Evolutionary conservation across 2,797 vertebrate species (phyloP), one percentile per base, ranked within the genome.

Genomic region (Notoglanidium macrostoma): DNA sequence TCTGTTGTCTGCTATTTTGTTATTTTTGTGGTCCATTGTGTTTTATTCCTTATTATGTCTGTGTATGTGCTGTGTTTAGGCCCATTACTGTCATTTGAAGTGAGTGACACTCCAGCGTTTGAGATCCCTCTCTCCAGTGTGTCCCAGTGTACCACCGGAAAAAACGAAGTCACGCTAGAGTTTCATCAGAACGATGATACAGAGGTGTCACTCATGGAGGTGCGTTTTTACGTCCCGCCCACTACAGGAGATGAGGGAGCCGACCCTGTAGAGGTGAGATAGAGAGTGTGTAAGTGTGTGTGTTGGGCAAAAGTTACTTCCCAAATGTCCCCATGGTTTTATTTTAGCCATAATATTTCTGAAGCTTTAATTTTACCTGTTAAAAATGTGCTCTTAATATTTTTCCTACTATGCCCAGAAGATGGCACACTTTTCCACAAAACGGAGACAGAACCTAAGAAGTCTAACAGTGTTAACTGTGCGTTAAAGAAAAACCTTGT

Each of bases 181-280:
- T 99, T 99, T 93, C 98, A 99, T 93, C 98, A 99, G 95, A 99
- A 98, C 0, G 98, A 99, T 0, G 98, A 99, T 0, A 96, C 98
- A 0, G 98, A 99, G 87, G 98, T 99, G 3, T 99, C 98, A 0
- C 97, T 99, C 87, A 99, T 99, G 98, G 98, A 99, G 91, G 98
- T 99, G 87, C 97, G 98, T 15, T 99, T 99, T 94, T 99, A 99
- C 0, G 98, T 99, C 78, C 98, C 98, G 0, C 98, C 98, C 0
- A 96, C 96, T 54, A 96, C 97, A 44, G 94, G 97, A 70, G 98
- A 99, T 83, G 98, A 99, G 0, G 96, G 97, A 0, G 96, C 97
- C 83, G 98, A 99, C 91, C 97, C 98, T 0, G 98, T 92, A 67
- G 89, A 90, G 88, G 90, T 91, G 57, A 86, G 85, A 29, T 51